A percentile compares a stretch with the other conserved stretches of the same genome.
These are phyloP conservation scores for Leptodirus hochenwartii DNA, from an alignment of 2,888 invertebrate species.

Conservation along the genomic window DNA sequence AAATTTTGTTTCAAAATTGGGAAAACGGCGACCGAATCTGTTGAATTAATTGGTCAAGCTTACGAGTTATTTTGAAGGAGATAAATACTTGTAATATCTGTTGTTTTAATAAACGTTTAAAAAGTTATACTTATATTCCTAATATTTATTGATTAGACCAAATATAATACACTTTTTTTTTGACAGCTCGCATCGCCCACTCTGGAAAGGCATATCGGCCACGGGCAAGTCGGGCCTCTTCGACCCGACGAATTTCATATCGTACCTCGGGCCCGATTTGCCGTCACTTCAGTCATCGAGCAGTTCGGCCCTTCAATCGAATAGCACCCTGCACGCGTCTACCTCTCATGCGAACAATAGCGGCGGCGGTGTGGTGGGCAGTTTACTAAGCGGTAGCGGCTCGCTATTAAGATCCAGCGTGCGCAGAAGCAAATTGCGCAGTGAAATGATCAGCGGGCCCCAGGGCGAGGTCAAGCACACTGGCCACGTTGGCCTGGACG, in stretches of 20 bases:
- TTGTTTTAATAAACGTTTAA: no score
- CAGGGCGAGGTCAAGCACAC: conserved; percentile 96
- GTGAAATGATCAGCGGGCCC: conserved; percentile 92
- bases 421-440: conserved; percentile 47
- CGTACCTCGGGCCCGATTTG: conserved; percentile 64
- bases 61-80: no score
- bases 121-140: no score
- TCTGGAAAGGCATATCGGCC: conserved; percentile 84
- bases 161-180: conserved; percentile 4
- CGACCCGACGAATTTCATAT: conserved; percentile 75
- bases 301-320: conserved; percentile 7
- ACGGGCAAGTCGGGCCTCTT: conserved; percentile 88
- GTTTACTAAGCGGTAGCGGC: no score
- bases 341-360: no score
- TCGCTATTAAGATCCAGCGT: conserved; percentile 41
- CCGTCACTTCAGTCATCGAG: conserved; percentile 26
- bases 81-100: no score
- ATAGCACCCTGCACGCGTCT: conserved; percentile 29
- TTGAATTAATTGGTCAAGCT: no score
- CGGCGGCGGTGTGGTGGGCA: conserved; percentile 31
- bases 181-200: conserved; percentile 35
- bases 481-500: conserved; percentile 87
- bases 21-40: no score
- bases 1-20: no score
- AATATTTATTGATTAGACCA: no score